Conservation (phyloP, 2,797 vertebrate species). For the Galaxias olidus region DNA sequence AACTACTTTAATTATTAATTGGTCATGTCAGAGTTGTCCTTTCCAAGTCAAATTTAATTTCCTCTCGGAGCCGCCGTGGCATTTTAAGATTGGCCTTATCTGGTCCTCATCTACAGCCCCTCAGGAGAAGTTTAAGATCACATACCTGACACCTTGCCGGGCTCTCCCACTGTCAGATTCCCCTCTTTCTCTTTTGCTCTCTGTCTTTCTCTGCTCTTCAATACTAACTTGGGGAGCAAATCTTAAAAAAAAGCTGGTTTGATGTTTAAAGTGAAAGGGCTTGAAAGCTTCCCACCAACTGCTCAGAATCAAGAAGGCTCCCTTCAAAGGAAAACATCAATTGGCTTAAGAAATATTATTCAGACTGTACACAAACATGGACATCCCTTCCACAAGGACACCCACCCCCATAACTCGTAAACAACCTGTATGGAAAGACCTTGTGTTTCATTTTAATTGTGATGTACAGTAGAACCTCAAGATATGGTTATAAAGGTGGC, state of each 20-base stretch:
- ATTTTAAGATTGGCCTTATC: slow-evolving; percentile 70
- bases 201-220: slow-evolving; percentile 34
- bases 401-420: slow-evolving; percentile 40
- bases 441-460: slow-evolving; percentile 14
- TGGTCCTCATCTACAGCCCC: slow-evolving; percentile 52
- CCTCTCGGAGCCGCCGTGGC: slow-evolving; percentile 74
- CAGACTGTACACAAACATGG: slow-evolving; percentile 62
- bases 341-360: slow-evolving; percentile 63
- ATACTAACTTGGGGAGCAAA: slow-evolving; percentile 57
- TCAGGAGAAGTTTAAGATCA: slow-evolving; percentile 60
- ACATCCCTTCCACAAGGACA: slow-evolving; percentile 41
- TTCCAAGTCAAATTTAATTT: slow-evolving; percentile 88
- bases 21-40: slow-evolving; percentile 91
- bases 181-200: slow-evolving; percentile 8
- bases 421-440: slow-evolving; percentile 33
- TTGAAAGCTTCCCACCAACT: slow-evolving; percentile 66
- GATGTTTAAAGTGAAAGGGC: slow-evolving; percentile 68
- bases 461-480: slow-evolving; percentile 41
- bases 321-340: slow-evolving; percentile 66
- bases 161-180: slow-evolving; percentile 33
- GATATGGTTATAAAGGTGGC: slow-evolving; percentile 46
- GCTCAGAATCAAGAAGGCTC: slow-evolving; percentile 56
- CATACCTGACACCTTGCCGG: slow-evolving; percentile 56
- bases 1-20: slow-evolving; percentile 92
- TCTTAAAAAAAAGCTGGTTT: slow-evolving; percentile 69